Base-by-base conservation (phyloP, 2,113 vertebrate species). In the Eurypyga helias region DNA sequence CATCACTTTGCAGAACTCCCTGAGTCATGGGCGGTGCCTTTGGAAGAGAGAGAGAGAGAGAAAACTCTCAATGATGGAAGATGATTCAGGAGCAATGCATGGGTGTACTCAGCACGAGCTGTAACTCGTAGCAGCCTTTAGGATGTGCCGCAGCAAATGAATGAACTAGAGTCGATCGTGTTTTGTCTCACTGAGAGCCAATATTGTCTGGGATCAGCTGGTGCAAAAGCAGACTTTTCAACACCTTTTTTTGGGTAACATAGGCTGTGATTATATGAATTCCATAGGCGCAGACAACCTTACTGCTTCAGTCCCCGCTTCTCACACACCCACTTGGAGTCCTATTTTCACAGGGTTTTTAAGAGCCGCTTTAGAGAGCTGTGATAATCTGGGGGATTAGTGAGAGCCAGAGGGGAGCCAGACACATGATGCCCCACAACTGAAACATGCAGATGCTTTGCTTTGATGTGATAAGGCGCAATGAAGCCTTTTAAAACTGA, bases 331-430 rank as follows among this genome's bases (percentile, higher is more conserved):
- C 96, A 87, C 94, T 96, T 89, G 89, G 90, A 97, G 92, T 79
- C 83, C 86, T 97, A 90, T 97, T 97, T 97, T 97, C 96, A 89
- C 90, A 92, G 73, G 89, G 83, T 38, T 95, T 97, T 97, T 94
- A 96, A 97, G 96, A 97, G 95, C 96, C 0, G 65, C 95, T 95
- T 97, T 96, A 89, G 95, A 95, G 95, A 96, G 89, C 91, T 96
- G 94, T 84, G 92, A 96, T 97, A 97, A 97, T 97, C 96, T 65
- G 1, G 65, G 41, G 94, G 97, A 97, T 97, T 97, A 97, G 91
- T 43, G 45, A 87, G 90, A 97, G 95, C 97, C 96, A 97, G 97
- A 97, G 97, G 96, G 97, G 92, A 97, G 94, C 96, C 94, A 97
- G 97, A 92, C 94, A 95, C 80, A 90, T 46, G 92, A 97, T 97